Evolutionary conservation across 2,797 vertebrate genomes (phyloP).

Genomic region (Siniperca undulata): DNA sequence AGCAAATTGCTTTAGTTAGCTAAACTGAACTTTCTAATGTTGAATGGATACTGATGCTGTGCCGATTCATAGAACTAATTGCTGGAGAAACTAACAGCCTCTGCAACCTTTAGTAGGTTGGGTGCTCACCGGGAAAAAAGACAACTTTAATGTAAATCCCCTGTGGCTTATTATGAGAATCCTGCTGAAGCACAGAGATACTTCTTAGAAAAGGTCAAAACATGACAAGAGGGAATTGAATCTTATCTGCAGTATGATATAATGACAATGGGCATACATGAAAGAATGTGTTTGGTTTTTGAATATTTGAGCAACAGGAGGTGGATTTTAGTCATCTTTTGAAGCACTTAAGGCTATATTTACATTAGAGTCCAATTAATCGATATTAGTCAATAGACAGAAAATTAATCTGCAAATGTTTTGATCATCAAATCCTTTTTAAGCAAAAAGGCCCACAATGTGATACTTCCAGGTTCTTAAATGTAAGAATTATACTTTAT

Average conservation of each 20-base stretch:
- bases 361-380: background rate
- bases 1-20: background rate
- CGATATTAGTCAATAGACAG: no score
- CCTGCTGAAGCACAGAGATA: conserved; percentile 7
- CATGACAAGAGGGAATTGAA: background rate
- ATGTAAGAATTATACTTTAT: background rate
- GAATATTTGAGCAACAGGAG: conserved; percentile 6
- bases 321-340: background rate
- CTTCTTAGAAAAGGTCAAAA: conserved; percentile 10
- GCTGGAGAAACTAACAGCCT: background rate
- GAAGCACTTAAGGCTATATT: background rate
- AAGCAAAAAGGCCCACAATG: background rate
- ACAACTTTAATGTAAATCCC: conserved; percentile 21
- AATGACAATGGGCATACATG: background rate
- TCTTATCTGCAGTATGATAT: conserved; percentile 1
- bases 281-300: background rate
- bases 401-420: no score
- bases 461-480: background rate
- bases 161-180: conserved; percentile 28
- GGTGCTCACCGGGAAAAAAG: background rate
- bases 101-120: background rate
- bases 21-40: background rate
- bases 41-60: background rate
- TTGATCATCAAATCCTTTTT: background rate
- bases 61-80: conserved; percentile 16